Conservation (phyloP, 2,113 vertebrate genomes). For the Nothobranchius kuhntae region DNA sequence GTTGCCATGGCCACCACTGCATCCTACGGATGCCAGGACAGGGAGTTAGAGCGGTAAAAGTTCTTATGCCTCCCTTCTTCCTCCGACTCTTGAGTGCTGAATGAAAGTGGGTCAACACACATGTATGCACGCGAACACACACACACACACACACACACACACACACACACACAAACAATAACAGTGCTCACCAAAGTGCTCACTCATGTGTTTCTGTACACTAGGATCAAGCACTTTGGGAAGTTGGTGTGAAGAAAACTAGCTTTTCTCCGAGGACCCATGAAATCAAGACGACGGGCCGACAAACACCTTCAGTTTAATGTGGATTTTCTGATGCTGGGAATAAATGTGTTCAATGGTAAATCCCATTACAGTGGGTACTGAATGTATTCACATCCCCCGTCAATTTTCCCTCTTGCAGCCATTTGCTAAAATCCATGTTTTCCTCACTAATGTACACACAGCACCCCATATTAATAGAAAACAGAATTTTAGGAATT, state of each 20-base stretch:
- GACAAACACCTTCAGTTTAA: slow-evolving; percentile 16
- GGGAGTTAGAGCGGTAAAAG: slow-evolving; percentile 36
- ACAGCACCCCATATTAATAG: no score
- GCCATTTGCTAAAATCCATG: no score
- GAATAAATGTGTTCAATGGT: no score
- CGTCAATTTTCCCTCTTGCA: no score
- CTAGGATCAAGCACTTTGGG: slow-evolving; percentile 39
- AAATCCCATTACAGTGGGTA: no score
- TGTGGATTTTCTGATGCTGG: no score
- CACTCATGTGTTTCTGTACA: slow-evolving; percentile 26
- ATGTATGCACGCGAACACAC: no score
- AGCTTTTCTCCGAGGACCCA: slow-evolving; percentile 23
- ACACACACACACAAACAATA: slow-evolving; percentile 11
- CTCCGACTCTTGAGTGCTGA: slow-evolving; percentile 40
- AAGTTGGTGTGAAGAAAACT: slow-evolving; percentile 26
- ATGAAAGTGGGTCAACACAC: slow-evolving; percentile 68
- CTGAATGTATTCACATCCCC: no score
- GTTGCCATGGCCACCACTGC: slow-evolving; percentile 68
- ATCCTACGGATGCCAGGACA: slow-evolving; percentile 46
- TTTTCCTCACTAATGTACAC: no score
- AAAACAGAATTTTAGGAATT: no score
- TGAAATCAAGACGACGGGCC: slow-evolving; percentile 16
- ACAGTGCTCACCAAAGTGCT: slow-evolving; percentile 35
- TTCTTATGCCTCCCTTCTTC: slow-evolving; percentile 29
- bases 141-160: neutral